Evolutionary conservation across 2,797 vertebrate genomes (phyloP).

Genomic region (Sternarchorhynchus goeldii): DNA sequence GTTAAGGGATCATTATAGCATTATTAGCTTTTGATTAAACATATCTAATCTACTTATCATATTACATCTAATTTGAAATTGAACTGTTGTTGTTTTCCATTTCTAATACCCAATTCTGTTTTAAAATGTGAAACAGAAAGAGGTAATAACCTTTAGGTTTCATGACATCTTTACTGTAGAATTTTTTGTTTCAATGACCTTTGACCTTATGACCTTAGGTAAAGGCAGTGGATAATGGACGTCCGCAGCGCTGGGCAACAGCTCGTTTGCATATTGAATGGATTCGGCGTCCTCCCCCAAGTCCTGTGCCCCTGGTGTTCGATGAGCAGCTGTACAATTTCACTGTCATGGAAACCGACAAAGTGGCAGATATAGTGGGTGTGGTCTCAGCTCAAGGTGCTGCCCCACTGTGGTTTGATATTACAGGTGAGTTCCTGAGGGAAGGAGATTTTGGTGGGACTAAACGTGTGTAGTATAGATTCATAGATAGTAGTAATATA

Average conservation of each 20-base stretch:
- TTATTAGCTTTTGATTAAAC: too few relatives aligned
- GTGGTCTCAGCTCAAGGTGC: constrained; percentile 89
- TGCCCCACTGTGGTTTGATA: constrained; percentile 90
- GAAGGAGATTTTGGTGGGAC: background rate
- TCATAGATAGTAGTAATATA: too few relatives aligned
- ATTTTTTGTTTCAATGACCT: background rate
- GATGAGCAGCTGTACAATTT: constrained; percentile 95
- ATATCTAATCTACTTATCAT: too few relatives aligned
- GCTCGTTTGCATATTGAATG: constrained; percentile 95
- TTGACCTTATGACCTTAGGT: constrained; percentile 74
- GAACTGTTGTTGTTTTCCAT: too few relatives aligned
- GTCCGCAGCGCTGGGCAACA: constrained; percentile 91
- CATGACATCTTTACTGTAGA: background rate
- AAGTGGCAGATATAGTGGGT: constrained; percentile 92
- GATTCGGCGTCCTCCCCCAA: constrained; percentile 83
- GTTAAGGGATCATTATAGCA: too few relatives aligned
- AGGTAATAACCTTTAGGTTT: background rate
- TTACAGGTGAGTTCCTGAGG: constrained; percentile 82
- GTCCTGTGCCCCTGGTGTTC: constrained; percentile 76
- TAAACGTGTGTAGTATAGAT: too few relatives aligned
- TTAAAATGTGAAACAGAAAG: too few relatives aligned
- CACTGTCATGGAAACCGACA: constrained; percentile 92
- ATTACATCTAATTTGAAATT: too few relatives aligned
- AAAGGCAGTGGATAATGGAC: constrained; percentile 94
- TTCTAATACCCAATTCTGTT: too few relatives aligned